Percentiles rank a stretch among this genome's conserved stretches.
These are phyloP conservation scores for Meloidogyne chitwoodi DNA, from an alignment of 1,140 invertebrate species.

Conservation along the genomic window DNA sequence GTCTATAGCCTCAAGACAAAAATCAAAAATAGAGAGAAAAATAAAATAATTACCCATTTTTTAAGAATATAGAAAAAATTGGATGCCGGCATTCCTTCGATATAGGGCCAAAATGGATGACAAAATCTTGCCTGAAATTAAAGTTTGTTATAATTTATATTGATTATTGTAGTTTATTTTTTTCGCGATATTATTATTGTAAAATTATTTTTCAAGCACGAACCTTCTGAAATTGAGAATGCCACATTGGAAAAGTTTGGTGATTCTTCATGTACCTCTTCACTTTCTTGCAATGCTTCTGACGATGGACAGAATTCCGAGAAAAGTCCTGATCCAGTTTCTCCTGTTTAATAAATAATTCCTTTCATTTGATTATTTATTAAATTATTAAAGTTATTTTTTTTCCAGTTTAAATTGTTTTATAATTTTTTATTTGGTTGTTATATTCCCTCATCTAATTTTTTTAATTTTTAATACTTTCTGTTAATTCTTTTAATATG, in stretches of 20 bases:
- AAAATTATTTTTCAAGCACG: not conserved
- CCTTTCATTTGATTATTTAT: not conserved
- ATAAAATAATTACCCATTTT: too few species aligned
- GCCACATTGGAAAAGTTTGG: not conserved
- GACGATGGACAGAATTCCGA: not conserved
- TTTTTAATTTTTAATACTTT: too few species aligned
- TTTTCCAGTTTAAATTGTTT: too few species aligned
- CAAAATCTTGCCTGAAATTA: not conserved
- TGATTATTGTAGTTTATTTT: too few species aligned
- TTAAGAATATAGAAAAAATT: too few species aligned
- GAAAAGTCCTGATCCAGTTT: not conserved
- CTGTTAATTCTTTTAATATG: not conserved
- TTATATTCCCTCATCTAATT: not conserved
- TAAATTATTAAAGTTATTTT: not conserved
- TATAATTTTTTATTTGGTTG: too few species aligned
- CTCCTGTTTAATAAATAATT: not conserved
- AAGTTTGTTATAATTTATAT: not conserved
- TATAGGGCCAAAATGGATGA: not conserved
- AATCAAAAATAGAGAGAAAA: too few species aligned
- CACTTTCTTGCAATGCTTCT: slow-evolving; percentile 4
- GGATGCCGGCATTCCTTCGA: too few species aligned
- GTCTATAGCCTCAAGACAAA: too few species aligned
- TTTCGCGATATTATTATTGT: too few species aligned
- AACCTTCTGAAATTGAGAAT: not conserved
- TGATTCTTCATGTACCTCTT: not conserved